Evolutionary conservation across 1,140 invertebrate genomes (phyloP).

Genomic region (Apis mellifera): Amel_HAv3.1 CM009933.2:8165501-8166000

Average conservation of each 20-base stretch:
- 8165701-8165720: conserved; percentile 89
- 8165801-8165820: conserved; percentile 84
- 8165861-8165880: neutral
- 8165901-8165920: neutral
- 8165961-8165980: neutral
- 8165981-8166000: neutral
- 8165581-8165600: conserved; percentile 52
- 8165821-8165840: neutral
- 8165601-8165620: conserved; percentile 67
- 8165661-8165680: conserved; percentile 63
- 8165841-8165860: neutral
- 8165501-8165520: neutral
- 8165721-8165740: conserved; percentile 89
- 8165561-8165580: conserved; percentile 42
- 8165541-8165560: conserved; percentile 50
- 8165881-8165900: neutral
- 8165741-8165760: conserved; percentile 86
- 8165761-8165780: conserved; percentile 85
- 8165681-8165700: conserved; percentile 77
- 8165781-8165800: conserved; percentile 86
- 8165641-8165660: conserved; percentile 65
- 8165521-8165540: neutral
- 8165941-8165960: too few relatives aligned
- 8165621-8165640: conserved; percentile 81
- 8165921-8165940: neutral